Evolutionary conservation across 2,888 invertebrate species (phyloP).

Genomic region (Crioceris asparagi): DNA sequence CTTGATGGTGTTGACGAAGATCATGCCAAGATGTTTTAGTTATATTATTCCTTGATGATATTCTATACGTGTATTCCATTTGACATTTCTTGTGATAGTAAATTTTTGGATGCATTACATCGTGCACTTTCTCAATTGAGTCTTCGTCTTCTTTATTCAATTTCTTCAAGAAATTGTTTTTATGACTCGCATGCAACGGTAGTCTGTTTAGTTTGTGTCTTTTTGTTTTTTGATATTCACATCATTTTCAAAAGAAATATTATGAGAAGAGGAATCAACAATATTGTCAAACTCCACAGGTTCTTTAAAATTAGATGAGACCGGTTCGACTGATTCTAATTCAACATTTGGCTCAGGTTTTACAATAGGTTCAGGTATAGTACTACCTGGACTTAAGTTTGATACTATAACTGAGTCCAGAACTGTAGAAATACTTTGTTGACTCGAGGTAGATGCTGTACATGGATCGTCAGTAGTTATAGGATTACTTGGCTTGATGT

Average conservation of each 20-base stretch:
- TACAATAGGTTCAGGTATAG: conserved; percentile 12
- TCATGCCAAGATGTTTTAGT: conserved; percentile 20
- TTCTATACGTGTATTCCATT: conserved; percentile 16
- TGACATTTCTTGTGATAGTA: conserved; percentile 17
- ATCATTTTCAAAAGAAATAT: conserved; percentile 12
- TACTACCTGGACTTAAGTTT: too few species aligned
- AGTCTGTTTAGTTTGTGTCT: conserved; percentile 6
- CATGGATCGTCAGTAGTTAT: too few species aligned
- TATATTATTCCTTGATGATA: conserved; percentile 14
- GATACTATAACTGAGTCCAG: too few species aligned
- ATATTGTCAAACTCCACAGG: conserved; percentile 8
- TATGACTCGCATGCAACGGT: conserved; percentile 10
- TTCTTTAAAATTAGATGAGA: conserved; percentile 10
- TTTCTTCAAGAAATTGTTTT: conserved; percentile 9
- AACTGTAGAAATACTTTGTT: too few species aligned
- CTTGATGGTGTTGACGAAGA: conserved; percentile 21
- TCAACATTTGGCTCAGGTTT: conserved; percentile 10
- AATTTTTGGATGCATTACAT: conserved; percentile 15
- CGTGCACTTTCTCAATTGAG: conserved; percentile 15
- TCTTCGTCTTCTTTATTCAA: conserved; percentile 15
- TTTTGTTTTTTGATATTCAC: conserved; percentile 12
- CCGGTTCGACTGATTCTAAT: conserved; percentile 10
- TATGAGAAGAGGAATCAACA: conserved; percentile 9
- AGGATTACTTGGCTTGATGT: too few species aligned
- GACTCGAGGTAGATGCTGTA: too few species aligned